Base-by-base conservation (phyloP, 2,113 vertebrate genomes). In the Pungitius pungitius region DNA sequence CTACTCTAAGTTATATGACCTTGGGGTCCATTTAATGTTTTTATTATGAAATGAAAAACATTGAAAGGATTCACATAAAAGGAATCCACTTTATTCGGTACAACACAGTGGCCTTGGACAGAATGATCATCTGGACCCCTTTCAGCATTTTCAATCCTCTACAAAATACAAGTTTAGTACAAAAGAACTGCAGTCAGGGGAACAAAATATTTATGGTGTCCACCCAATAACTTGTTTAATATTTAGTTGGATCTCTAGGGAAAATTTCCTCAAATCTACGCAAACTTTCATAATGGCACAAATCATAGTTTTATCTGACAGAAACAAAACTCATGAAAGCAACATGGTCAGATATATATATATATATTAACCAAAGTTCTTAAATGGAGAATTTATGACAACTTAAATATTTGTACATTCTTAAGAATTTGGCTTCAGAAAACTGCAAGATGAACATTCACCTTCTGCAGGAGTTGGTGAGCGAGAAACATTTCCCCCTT, bases 131-230 rank as follows among this genome's bases (percentile, higher is more conserved):
- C 51, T 63, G 57, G 55, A 68, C 22, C 42, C 37, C 40, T 72
- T 49, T 76, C 58, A 76, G 84, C 70, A 69, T 18, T 24, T 78
- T 57, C 59, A 22, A 66, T 69, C 71, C 54, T 86, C 63, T 82
- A 88, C 64, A 87, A 86, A 88, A 89, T 77, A 84, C 78, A 80
- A 68, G 52, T 79, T 63, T 62, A 78, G 63, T 85, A 80, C 73
- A 85, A 85, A 85, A 88, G 74, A 67, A 56, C 52, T 57, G 61
- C 54, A 6, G 70, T 75, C 43, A 59, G 43, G 65, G 75, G 67
- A 83, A 83, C 56, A 80, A 47, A 78, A 70, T 18, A 65, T 43
- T 71, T 40, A 57, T 13, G 27, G 35, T 61, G 57, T 62, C 80
- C 72, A 83, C 43, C 62, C 62, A 63, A 17, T 45, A 43, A 64